Base-by-base conservation (phyloP, 2,113 vertebrate species). In the Oreochromis spilurus region DNA sequence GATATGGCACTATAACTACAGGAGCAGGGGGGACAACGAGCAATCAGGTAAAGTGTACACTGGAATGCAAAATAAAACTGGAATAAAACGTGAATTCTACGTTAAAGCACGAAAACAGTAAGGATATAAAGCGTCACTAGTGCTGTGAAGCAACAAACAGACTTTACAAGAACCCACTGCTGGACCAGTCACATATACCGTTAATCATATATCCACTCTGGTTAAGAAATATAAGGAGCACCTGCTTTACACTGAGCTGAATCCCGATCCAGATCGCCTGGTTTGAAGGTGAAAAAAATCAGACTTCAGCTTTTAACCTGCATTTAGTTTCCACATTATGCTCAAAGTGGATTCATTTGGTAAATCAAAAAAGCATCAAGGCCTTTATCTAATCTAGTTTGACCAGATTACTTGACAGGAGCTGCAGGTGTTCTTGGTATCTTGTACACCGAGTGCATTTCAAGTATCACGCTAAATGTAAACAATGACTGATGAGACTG, bases 401-500 rank as follows among this genome's bases (percentile, higher is more conserved):
- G 70, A 38, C 14, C 77, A 81, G 83, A 89, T 85, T 45, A 85
- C 78, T 80, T 84, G 65, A 34, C 54, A 9, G 81, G 60, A 79
- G 62, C 72, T 87, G 88, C 84, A 88, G 92, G 87, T 93, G 91
- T 90, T 91, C 87, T 50, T 78, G 72, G 88, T 84, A 83, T 92
- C 85, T 83, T 11, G n/a, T 84, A 89, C 92, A 89, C 87, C 40
- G 14, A 16, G 85, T 86, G 90, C 85, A 92, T 91, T 95, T 95
- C 94, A 95, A 96, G 95, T 95, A 93, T 94, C 84, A 85, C 31
- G 55, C 88, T 88, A 48, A 62, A 92, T 91, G 94, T 95, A 94
- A 96, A 95, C 95, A 93, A 93, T 94, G 89, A 94, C 94, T 91
- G 93, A 94, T 93, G 90, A 95, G 81, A 72, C 31, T 3, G 81